Conservation (phyloP, 64 coral and sea anemone genomes). For the Hydrozoanthus tunicans region DNA sequence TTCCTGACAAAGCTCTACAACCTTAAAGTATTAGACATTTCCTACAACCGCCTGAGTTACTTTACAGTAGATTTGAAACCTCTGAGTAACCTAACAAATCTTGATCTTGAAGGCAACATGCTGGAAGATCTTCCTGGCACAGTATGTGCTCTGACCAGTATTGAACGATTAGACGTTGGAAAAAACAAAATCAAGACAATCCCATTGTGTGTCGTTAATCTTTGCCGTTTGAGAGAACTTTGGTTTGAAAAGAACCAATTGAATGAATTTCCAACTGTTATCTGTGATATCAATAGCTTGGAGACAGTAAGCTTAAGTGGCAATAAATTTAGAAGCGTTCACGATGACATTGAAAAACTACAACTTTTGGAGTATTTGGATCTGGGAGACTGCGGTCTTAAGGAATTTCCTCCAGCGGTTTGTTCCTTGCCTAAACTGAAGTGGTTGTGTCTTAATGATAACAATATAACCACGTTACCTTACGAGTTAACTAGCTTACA, state of each 20-base stretch:
- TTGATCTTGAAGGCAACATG: slow-evolving; percentile 52
- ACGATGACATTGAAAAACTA: background rate
- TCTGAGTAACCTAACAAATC: background rate
- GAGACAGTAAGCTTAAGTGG: slow-evolving; percentile 31
- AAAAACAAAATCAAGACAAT: slow-evolving; percentile 36
- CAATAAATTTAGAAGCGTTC: slow-evolving; percentile 41
- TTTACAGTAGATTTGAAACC: slow-evolving; percentile 24
- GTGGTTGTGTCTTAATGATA: slow-evolving; percentile 51
- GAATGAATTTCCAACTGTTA: slow-evolving; percentile 18
- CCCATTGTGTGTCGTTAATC: background rate
- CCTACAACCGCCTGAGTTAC: slow-evolving; percentile 34
- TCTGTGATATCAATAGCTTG: slow-evolving; percentile 40
- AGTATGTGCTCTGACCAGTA: slow-evolving; percentile 13
- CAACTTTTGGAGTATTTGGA: slow-evolving; percentile 42
- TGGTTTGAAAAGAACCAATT: slow-evolving; percentile 59
- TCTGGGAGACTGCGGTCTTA: slow-evolving; percentile 50
- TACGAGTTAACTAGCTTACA: slow-evolving; percentile 15
- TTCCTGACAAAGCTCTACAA: slow-evolving; percentile 31
- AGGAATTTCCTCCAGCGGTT: slow-evolving; percentile 31
- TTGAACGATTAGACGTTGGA: slow-evolving; percentile 38
- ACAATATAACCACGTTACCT: slow-evolving; percentile 41
- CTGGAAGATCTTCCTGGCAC: slow-evolving; percentile 5
- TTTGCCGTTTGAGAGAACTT: slow-evolving; percentile 13
- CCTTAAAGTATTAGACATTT: slow-evolving; percentile 47
- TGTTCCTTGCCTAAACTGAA: slow-evolving; percentile 33